Conservation (phyloP, 2,888 invertebrate species). For the Melolontha melolontha region DNA sequence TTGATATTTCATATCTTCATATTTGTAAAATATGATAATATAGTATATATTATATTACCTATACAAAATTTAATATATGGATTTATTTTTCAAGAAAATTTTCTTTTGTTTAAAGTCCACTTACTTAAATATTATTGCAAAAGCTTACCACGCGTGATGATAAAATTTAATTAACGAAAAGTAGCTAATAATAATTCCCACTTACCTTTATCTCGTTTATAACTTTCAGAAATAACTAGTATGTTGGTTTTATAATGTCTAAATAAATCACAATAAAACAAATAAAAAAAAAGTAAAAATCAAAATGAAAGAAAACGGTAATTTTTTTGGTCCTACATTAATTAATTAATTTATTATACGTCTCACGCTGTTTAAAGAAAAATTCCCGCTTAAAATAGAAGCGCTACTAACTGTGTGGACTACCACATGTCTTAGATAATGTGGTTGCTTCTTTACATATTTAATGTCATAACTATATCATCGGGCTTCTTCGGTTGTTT, state of each 20-base stretch:
- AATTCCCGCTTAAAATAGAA: constrained; percentile 35
- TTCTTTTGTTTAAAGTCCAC: too few relatives aligned
- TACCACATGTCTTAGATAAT: constrained; percentile 33
- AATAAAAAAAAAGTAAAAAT: not conserved
- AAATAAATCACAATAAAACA: not conserved
- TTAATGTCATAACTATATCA: constrained; percentile 17
- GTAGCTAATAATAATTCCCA: not conserved
- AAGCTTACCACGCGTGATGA: too few relatives aligned
- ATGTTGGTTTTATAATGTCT: not conserved
- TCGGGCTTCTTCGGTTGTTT: constrained; percentile 23
- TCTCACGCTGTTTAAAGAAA: constrained; percentile 1
- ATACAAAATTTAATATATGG: too few relatives aligned
- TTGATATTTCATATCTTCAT: too few relatives aligned
- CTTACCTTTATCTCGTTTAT: not conserved
- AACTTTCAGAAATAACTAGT: not conserved
- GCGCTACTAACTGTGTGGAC: constrained; percentile 22
- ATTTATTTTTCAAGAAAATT: too few relatives aligned
- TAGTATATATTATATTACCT: too few relatives aligned
- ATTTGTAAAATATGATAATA: too few relatives aligned
- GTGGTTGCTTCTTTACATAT: constrained; percentile 28
- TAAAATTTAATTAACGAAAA: too few relatives aligned
- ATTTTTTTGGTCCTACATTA: constrained; percentile 12
- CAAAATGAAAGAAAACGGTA: constrained; percentile 1
- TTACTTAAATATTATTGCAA: too few relatives aligned
- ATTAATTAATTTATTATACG: not conserved